Conservation (phyloP, 64 coral and sea anemone genomes). For the Trachythela sp. region DNA sequence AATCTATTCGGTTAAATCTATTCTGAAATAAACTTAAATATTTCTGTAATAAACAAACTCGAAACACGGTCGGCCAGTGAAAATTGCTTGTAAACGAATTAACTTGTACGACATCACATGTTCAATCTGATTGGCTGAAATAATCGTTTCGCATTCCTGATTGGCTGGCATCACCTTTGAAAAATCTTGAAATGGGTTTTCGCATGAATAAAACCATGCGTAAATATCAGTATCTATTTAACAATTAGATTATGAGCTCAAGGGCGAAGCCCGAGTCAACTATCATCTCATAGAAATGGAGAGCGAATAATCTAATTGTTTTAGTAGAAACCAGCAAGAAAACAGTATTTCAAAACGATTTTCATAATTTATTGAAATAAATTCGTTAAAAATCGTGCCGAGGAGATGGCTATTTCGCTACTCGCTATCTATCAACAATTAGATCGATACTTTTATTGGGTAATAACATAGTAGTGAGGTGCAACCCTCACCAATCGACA, state of each 20-base stretch:
- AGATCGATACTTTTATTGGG: background rate
- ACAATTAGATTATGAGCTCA: no score
- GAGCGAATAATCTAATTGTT: no score
- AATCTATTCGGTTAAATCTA: background rate
- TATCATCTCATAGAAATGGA: no score
- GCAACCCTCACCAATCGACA: background rate
- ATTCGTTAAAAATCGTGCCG: no score
- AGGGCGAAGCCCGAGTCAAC: no score
- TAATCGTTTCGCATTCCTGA: conserved; percentile 22
- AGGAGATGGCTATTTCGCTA: no score
- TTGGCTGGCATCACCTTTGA: no score
- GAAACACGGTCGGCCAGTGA: conserved; percentile 21
- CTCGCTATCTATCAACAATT: no score
- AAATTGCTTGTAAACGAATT: background rate
- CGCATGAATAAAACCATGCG: background rate
- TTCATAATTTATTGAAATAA: no score
- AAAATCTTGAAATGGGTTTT: background rate
- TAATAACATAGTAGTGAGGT: background rate
- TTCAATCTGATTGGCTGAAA: no score
- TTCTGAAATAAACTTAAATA: conserved; percentile 38
- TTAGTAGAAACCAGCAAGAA: no score
- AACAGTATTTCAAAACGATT: no score
- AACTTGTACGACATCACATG: background rate
- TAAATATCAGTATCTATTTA: conserved; percentile 40
- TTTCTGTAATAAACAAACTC: background rate